Base-by-base conservation (phyloP, 2,888 invertebrate species). In the Drosophila borborema region DNA sequence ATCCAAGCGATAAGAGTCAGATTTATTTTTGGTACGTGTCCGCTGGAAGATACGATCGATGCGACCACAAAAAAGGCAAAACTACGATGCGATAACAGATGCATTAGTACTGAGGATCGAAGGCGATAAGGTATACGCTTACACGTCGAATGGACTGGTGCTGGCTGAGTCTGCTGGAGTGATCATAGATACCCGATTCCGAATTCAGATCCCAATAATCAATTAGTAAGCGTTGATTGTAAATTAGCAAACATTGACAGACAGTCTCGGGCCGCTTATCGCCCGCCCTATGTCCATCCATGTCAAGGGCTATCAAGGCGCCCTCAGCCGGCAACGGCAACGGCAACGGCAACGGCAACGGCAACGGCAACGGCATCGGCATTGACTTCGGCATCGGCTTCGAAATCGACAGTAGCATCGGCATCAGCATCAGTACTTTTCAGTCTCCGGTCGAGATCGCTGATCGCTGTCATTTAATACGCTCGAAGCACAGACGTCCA, bases 271-370 rank as follows among this genome's bases (percentile, higher is more conserved):
- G 9, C 20, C 38, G 43, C 64, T 80, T 78, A 75, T 75, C 79
- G 62, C 69, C 14, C 45, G 54, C 10, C 54, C 38, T 46, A 54
- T 40, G 77, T 54, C 60, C 67, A 76, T 54, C 58, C 67, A 77
- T 82, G 89, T 87, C 86, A 89, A 89, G 86, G 86, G 86, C 86
- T 86, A 86, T 86, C 86, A 60, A 68, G 64, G 48, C 63, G 77
- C 85, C 83, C 81, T 86, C 77, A 59, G 71, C 70, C 64, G 31
- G 56, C 56, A 18, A 4, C 9, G 40, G 28, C 41, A 8, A 31
- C 31, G 14, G 41, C 31, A 41, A n/a, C 6, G 28, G 28, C 40
- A 28, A n/a, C 20, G 55, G 28, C 40, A 28, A 0, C 41, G 41
- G 20, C 20, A 20, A 2, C 0, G 20, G 3, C 41, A 51, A 10